These are phyloP conservation scores for Luidia sarsii DNA, from an alignment of 53 echinoderm and acorn worm species.

Conservation along the genomic window DNA sequence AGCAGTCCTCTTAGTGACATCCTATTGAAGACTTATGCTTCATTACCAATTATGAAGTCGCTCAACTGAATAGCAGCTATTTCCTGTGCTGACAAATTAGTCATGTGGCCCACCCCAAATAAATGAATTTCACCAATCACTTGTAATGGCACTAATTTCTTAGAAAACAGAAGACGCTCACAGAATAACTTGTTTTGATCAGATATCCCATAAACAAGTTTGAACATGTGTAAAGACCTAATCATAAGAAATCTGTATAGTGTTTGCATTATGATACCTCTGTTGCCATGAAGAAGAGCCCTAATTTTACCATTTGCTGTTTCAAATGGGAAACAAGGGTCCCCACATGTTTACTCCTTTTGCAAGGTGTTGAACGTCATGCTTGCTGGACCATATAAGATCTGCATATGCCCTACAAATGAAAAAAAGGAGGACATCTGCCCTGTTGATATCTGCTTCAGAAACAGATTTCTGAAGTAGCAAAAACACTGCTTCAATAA, in stretches of 20 bases:
- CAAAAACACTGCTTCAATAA: conserved; percentile 58
- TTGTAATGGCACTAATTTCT: not conserved
- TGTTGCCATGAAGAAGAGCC: conserved; percentile 43
- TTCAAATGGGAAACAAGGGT: too few relatives aligned
- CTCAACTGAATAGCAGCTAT: conserved; percentile 18
- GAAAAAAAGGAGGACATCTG: conserved; percentile 24
- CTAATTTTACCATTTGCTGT: conserved; percentile 53
- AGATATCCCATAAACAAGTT: conserved; percentile 16
- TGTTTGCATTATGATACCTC: conserved; percentile 50
- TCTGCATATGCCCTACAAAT: conserved; percentile 52
- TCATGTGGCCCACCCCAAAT: conserved; percentile 35
- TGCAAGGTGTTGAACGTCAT: conserved; percentile 70
- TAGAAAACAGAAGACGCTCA: conserved; percentile 6
- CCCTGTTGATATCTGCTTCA: conserved; percentile 1
- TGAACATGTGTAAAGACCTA: conserved; percentile 31
- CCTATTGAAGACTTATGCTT: conserved; percentile 19
- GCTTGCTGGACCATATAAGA: conserved; percentile 42
- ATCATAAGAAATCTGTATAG: conserved; percentile 46
- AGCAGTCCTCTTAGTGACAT: conserved; percentile 17
- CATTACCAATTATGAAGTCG: not conserved
- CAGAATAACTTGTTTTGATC: conserved; percentile 32
- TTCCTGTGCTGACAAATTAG: conserved; percentile 20
- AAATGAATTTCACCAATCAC: conserved; percentile 9
- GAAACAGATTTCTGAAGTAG: conserved; percentile 64
- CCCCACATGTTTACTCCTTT: too few relatives aligned